Evolutionary conservation across 2,888 invertebrate species (phyloP).

Genomic region (Eristalinus sepulchralis): DNA sequence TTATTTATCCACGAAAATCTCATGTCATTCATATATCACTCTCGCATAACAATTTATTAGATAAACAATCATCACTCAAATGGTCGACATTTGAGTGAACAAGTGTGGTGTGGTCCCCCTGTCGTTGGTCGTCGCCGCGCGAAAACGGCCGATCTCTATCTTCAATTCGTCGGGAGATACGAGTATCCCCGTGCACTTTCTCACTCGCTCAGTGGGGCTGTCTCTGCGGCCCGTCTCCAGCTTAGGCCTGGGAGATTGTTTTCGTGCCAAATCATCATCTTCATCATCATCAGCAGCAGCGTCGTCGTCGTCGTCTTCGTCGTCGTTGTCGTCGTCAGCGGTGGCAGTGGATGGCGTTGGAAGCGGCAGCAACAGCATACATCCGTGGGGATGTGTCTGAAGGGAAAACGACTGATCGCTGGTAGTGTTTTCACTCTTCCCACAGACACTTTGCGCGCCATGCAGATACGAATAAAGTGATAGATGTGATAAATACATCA

Average conservation of each 20-base stretch:
- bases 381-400: background rate
- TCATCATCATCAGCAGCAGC: background rate
- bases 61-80: constrained; percentile 73
- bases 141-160: constrained; percentile 41
- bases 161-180: constrained; percentile 12
- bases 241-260: background rate
- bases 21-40: constrained; percentile 75
- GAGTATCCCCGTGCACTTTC: constrained; percentile 1
- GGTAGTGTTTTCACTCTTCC: constrained; percentile 59
- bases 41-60: constrained; percentile 74
- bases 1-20: constrained; percentile 74
- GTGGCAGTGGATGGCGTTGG: no score
- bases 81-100: constrained; percentile 70
- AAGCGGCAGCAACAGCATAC: background rate
- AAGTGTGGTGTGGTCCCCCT: constrained; percentile 55
- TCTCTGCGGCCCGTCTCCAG: background rate
- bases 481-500: constrained; percentile 71
- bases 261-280: constrained; percentile 51
- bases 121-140: constrained; percentile 27
- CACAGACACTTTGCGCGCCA: constrained; percentile 32
- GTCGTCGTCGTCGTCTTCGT: background rate
- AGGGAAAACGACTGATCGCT: constrained; percentile 37
- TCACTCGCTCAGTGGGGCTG: background rate
- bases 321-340: background rate
- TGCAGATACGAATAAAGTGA: constrained; percentile 56